Conservation (phyloP, 2,113 vertebrate species). For the Alethe diademata region DNA sequence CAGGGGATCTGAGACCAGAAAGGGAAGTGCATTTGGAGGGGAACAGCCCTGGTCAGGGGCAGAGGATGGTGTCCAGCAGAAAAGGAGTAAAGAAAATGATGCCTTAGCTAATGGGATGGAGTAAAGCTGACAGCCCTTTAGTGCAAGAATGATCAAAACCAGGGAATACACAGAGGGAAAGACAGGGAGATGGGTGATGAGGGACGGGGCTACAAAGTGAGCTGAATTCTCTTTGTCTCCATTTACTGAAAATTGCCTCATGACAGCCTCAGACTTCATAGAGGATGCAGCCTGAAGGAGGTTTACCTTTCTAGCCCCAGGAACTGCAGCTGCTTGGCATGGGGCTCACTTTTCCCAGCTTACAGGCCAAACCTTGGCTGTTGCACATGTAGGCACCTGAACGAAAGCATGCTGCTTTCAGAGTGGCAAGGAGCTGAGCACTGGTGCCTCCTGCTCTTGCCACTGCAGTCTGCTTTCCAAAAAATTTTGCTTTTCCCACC, state of each 20-base stretch:
- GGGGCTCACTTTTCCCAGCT: background rate
- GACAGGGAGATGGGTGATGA: background rate
- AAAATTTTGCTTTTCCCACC: background rate
- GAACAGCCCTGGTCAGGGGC: rapidly evolving
- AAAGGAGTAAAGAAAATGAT: background rate
- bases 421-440: background rate
- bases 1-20: background rate
- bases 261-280: background rate
- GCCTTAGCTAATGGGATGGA: background rate
- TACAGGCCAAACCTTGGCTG: background rate
- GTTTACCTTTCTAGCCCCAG: background rate
- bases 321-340: background rate
- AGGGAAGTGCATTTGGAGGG: background rate
- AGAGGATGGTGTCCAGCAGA: background rate
- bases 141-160: background rate
- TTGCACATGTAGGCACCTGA: rapidly evolving
- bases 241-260: background rate
- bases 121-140: background rate
- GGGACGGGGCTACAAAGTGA: background rate
- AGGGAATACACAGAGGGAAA: background rate
- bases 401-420: background rate
- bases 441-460: background rate
- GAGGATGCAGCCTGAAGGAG: background rate
- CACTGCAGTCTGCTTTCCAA: background rate
- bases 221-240: background rate